Evolutionary conservation across 2,113 vertebrate genomes (phyloP).

Genomic region (Saguinus midas): DNA sequence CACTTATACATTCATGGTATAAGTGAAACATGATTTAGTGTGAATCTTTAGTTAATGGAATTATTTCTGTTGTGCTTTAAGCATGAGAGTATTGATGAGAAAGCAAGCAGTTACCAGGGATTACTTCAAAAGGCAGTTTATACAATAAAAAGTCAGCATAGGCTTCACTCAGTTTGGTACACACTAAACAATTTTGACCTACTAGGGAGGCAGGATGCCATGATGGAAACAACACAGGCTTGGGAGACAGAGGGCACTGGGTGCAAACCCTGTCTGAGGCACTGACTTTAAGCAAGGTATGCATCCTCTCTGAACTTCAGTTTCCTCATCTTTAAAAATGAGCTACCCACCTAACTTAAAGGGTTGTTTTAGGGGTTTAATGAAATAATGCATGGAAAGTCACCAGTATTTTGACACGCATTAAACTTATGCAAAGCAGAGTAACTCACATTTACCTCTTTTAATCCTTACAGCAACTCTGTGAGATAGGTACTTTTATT

Average conservation of each 20-base stretch:
- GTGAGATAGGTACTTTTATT: not conserved
- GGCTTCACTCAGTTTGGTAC: not conserved
- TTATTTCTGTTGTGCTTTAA: constrained; percentile 15
- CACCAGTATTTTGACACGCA: not conserved
- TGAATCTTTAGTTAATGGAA: not conserved
- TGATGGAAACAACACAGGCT: not conserved
- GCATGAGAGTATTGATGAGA: not conserved
- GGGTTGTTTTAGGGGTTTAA: not conserved
- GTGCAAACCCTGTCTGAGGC: not conserved
- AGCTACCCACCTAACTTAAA: not conserved
- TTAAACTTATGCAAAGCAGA: not conserved
- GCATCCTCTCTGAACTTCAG: not conserved
- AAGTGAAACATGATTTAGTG: not conserved
- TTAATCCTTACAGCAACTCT: not conserved
- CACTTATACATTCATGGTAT: not conserved
- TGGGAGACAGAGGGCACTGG: not conserved
- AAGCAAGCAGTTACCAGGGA: not conserved
- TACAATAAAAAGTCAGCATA: not conserved
- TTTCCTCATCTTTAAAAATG: not conserved
- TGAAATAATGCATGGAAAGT: not conserved
- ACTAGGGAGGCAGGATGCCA: not conserved
- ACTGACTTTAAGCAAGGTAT: not conserved
- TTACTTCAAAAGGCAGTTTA: not conserved
- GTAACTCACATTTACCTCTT: not conserved
- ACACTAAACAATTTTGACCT: not conserved